phyloP scores from a whole-genome alignment of 2,113 vertebrate species.

The Gasterosteus aculeatus region DNA sequence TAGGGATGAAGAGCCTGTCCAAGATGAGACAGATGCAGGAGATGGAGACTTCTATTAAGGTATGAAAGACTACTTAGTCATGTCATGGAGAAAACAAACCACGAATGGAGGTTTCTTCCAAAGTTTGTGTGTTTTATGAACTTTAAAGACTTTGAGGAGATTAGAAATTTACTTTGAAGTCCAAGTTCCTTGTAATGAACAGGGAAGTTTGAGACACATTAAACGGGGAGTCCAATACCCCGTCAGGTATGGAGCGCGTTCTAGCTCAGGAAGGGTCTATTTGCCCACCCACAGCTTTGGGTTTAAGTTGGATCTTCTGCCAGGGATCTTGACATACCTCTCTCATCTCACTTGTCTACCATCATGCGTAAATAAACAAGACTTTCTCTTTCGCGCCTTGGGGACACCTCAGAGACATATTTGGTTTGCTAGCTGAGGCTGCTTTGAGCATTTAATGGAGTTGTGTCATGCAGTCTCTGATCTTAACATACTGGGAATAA shows the following conservation, averaged over 20 bases:
- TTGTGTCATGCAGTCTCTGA: background rate
- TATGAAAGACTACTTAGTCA: background rate
- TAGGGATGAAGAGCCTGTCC: constrained; percentile 29
- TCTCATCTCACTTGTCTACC: background rate
- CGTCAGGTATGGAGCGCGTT: background rate
- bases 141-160: background rate
- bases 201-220: background rate
- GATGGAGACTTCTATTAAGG: constrained; percentile 62
- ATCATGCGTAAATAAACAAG: background rate
- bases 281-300: background rate
- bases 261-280: background rate
- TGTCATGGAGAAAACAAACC: background rate
- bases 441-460: background rate
- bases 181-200: background rate
- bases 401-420: background rate
- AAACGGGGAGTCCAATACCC: background rate
- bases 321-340: background rate
- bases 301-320: background rate
- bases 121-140: background rate
- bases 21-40: constrained; percentile 43
- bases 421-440: background rate
- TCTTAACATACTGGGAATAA: background rate
- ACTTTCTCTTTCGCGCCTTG: background rate
- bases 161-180: background rate
- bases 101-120: background rate